Conservation (phyloP, 2,797 vertebrate species). For the Denticeps clupeoides region DNA sequence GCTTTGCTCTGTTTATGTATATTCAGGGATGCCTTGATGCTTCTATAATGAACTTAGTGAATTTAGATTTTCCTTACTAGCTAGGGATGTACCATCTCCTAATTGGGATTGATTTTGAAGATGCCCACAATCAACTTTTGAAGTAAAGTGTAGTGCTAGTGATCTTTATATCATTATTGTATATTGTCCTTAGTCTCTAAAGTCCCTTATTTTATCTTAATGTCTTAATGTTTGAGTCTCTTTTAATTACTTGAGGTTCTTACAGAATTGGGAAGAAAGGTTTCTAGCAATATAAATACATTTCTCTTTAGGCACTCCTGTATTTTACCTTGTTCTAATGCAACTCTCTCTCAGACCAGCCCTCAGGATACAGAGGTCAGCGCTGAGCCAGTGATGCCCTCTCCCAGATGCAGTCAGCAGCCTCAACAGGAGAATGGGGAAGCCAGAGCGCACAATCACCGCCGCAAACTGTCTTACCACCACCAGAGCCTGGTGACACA, state of each 20-base stretch:
- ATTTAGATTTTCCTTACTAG: not conserved
- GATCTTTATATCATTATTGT: too few species aligned
- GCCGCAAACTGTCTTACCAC: conserved; percentile 34
- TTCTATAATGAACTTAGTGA: not conserved
- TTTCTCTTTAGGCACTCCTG: not conserved
- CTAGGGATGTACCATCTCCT: not conserved
- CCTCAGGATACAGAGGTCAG: not conserved
- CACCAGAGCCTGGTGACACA: conserved; percentile 9
- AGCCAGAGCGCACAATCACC: conserved; percentile 7
- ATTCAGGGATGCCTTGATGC: not conserved
- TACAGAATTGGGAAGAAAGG: too few species aligned
- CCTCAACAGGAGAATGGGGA: conserved; percentile 1
- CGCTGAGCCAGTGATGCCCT: too few species aligned
- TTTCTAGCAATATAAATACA: too few species aligned
- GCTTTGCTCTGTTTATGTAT: not conserved
- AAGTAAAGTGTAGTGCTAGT: too few species aligned
- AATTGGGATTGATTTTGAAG: too few species aligned
- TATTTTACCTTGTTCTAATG: not conserved
- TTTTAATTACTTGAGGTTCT: too few species aligned
- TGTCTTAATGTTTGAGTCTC: not conserved
- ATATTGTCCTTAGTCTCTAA: too few species aligned
- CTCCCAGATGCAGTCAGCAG: conserved; percentile 7
- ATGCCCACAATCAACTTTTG: too few species aligned
- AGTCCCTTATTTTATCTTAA: too few species aligned
- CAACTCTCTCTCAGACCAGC: conserved; percentile 12